Evolutionary conservation across 2,113 vertebrate genomes (phyloP).

Genomic region (Gulo gulo): DNA sequence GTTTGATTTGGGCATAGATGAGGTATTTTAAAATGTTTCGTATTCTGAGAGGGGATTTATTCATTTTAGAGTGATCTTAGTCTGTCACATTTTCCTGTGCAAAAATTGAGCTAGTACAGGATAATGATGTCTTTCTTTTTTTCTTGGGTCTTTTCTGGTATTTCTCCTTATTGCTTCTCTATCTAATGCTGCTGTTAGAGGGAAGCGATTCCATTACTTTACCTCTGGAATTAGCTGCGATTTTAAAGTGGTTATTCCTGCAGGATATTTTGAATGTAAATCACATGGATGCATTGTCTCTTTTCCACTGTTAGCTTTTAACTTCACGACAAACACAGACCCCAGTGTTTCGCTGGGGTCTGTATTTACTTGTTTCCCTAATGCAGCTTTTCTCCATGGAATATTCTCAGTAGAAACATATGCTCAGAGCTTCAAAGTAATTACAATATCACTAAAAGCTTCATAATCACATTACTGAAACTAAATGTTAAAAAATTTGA

Average conservation of each 20-base stretch:
- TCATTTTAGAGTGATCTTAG: neutral
- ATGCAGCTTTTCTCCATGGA: constrained; percentile 75
- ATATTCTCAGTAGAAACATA: constrained; percentile 81
- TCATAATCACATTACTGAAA: constrained; percentile 86
- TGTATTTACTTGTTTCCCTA: constrained; percentile 70
- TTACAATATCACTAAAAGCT: constrained; percentile 88
- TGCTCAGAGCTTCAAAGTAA: constrained; percentile 84
- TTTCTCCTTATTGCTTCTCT: neutral
- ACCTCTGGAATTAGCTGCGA: neutral
- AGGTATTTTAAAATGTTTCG: neutral
- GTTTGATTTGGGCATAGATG: neutral
- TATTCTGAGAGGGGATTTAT: constrained; percentile 26
- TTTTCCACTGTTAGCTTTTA: constrained; percentile 64
- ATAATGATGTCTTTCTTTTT: neutral
- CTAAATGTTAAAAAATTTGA: constrained; percentile 82
- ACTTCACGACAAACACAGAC: constrained; percentile 43
- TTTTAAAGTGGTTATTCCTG: neutral
- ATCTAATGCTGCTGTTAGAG: neutral
- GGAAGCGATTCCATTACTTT: constrained; percentile 25
- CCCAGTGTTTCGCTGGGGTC: constrained; percentile 26
- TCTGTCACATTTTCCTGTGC: neutral
- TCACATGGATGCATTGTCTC: neutral
- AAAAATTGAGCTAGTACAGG: neutral
- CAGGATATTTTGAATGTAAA: neutral
- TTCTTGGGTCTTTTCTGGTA: neutral